A percentile compares a stretch with the other conserved stretches of the same genome.
Conservation (phyloP, 1,140 invertebrate genomes). For the Leptinotarsa lineolata region DNA sequence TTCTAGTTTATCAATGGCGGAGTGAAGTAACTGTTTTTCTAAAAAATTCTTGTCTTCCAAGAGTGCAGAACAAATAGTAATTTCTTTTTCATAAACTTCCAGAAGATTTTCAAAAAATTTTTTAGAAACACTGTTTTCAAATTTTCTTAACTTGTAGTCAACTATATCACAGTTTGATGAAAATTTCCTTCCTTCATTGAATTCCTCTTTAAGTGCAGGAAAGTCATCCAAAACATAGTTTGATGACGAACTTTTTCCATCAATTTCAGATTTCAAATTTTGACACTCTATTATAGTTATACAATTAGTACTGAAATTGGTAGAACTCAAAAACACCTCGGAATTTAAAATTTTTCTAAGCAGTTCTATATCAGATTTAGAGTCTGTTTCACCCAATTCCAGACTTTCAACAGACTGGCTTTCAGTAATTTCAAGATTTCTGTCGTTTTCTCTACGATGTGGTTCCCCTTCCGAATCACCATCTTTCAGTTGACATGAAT, state of each 20-base stretch:
- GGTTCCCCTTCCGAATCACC: background rate
- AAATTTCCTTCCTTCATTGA: background rate
- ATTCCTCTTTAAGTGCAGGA: too few species aligned
- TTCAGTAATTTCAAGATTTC: background rate
- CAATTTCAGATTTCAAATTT: background rate
- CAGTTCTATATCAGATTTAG: background rate
- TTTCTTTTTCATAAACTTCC: constrained; percentile 44
- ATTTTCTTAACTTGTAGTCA: background rate
- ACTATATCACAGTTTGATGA: background rate
- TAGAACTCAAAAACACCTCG: constrained; percentile 4
- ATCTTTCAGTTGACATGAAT: background rate
- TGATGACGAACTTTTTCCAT: too few species aligned
- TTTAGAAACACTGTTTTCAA: constrained; percentile 18
- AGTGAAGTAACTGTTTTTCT: constrained; percentile 5
- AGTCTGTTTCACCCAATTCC: background rate
- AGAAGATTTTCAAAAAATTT: constrained; percentile 45
- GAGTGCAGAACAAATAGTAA: constrained; percentile 36
- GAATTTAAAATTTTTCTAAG: background rate
- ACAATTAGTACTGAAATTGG: constrained; percentile 4
- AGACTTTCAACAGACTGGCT: background rate
- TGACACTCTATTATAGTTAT: background rate
- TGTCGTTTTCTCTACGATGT: background rate
- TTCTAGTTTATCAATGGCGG: background rate
- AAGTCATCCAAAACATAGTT: too few species aligned
- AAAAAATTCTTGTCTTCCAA: constrained; percentile 42